phyloP scores from a whole-genome alignment of 2,797 vertebrate species.

The Cynodonichthys magdalenae region DNA sequence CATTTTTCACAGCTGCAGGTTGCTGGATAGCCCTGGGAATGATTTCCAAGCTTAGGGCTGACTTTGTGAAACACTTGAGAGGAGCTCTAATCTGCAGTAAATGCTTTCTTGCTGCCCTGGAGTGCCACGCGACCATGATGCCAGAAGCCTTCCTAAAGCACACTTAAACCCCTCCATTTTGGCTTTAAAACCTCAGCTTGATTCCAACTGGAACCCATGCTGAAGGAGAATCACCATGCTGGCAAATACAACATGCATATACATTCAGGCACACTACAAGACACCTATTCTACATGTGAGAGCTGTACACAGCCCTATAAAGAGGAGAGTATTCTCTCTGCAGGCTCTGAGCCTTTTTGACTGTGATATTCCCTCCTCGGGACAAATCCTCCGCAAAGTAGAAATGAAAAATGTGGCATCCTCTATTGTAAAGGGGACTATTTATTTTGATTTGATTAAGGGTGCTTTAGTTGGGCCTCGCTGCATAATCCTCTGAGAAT shows the following conservation, averaged over 20 bases:
- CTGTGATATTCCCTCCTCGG: conserved; percentile 53
- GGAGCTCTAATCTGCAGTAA: conserved; percentile 78
- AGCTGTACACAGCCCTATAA: conserved; percentile 18
- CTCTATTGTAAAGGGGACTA: conserved; percentile 74
- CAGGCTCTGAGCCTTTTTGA: conserved; percentile 51
- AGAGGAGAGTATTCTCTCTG: conserved; percentile 39
- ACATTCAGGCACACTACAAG: conserved; percentile 30
- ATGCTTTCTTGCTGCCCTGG: conserved; percentile 74
- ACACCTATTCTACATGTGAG: conserved; percentile 30
- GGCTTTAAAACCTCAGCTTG: conserved; percentile 60
- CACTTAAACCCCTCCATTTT: conserved; percentile 76
- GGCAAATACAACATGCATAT: conserved; percentile 57
- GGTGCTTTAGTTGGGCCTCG: conserved; percentile 78
- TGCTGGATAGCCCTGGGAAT: conserved; percentile 67
- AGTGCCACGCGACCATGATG: conserved; percentile 60
- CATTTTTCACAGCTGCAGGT: conserved; percentile 64
- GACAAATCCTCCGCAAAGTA: conserved; percentile 76
- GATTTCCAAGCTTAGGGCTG: conserved; percentile 70
- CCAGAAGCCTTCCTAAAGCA: conserved; percentile 72
- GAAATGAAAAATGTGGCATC: conserved; percentile 73
- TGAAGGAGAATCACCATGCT: conserved; percentile 39
- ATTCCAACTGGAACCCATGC: conserved; percentile 52
- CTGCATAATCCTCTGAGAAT: conserved; percentile 82
- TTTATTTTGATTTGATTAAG: conserved; percentile 86
- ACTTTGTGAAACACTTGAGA: conserved; percentile 77